A percentile compares a stretch with the other conserved stretches of the same genome.
Evolutionary conservation across 2,113 vertebrate species (phyloP).

Genomic region (Cyprinodon tularosa): DNA sequence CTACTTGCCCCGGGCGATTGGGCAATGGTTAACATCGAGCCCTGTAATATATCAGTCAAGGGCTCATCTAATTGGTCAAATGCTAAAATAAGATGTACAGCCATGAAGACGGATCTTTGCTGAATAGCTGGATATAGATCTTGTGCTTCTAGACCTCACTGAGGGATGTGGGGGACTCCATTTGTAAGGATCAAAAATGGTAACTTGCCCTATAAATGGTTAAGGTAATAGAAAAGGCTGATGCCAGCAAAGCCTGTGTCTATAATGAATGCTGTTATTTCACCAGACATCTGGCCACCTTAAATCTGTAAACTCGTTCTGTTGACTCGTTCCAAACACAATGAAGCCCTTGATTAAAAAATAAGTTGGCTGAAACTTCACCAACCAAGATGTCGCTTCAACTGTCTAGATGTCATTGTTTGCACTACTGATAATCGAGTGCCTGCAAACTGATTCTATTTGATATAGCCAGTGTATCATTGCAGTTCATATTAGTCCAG

Average conservation of each 20-base stretch:
- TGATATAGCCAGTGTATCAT: conserved; percentile 33
- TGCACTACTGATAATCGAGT: conserved; percentile 23
- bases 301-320: conserved; percentile 24
- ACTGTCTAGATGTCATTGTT: conserved; percentile 40
- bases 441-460: conserved; percentile 18
- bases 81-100: too few relatives aligned
- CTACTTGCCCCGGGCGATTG: too few relatives aligned
- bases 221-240: conserved; percentile 5
- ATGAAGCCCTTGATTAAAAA: conserved; percentile 17
- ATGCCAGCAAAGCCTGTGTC: neutral
- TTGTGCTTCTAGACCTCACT: too few relatives aligned
- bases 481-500: conserved; percentile 3
- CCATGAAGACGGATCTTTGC: too few relatives aligned
- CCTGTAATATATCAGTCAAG: too few relatives aligned
- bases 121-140: too few relatives aligned
- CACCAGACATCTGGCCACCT: conserved; percentile 5
- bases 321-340: conserved; percentile 4
- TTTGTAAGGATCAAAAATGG: too few relatives aligned
- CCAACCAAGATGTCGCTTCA: neutral
- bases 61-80: too few relatives aligned
- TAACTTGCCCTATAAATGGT: conserved; percentile 34
- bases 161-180: too few relatives aligned
- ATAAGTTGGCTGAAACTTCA: conserved; percentile 32
- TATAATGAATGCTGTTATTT: conserved; percentile 27
- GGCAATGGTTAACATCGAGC: too few relatives aligned